These are phyloP conservation scores for Mycetomoellerius zeteki DNA, from an alignment of 1,140 invertebrate species.

Conservation along the genomic window DNA sequence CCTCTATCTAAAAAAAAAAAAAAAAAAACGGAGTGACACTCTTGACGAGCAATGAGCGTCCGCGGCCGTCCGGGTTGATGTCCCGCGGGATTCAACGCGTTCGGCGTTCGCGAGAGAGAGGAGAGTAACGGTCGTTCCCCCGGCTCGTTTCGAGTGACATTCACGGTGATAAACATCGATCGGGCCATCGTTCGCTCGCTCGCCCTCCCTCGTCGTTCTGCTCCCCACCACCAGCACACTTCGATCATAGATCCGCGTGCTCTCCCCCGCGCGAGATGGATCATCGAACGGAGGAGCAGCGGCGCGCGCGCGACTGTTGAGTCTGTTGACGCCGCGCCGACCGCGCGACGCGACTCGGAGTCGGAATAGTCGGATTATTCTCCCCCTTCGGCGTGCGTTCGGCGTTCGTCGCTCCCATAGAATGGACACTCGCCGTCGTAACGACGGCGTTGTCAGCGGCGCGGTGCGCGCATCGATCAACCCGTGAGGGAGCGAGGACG, in stretches of 20 bases:
- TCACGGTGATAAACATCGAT: slow-evolving; percentile 36
- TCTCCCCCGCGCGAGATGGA: slow-evolving; percentile 13
- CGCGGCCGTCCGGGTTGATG: background rate
- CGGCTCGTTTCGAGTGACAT: slow-evolving; percentile 15
- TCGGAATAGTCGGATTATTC: slow-evolving; percentile 6
- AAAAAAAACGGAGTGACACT: slow-evolving; percentile 21
- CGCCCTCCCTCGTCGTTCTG: background rate
- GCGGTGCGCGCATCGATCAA: slow-evolving; percentile 54
- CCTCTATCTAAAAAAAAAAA: no score
- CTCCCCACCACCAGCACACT: background rate
- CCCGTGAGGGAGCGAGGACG: slow-evolving; percentile 4
- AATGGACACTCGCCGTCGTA: slow-evolving; percentile 49
- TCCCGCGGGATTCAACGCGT: slow-evolving; percentile 13
- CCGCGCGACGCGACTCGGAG: background rate
- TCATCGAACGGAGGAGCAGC: background rate
- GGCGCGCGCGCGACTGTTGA: slow-evolving; percentile 43
- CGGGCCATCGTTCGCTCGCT: no score
- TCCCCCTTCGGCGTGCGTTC: background rate
- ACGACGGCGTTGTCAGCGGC: slow-evolving; percentile 57
- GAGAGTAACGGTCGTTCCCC: slow-evolving; percentile 23
- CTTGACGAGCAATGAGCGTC: slow-evolving; percentile 1
- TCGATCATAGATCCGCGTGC: slow-evolving; percentile 1
- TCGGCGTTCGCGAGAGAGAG: background rate
- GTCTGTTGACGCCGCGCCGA: background rate
- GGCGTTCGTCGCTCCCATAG: slow-evolving; percentile 3